Evolutionary conservation across 2,888 invertebrate species (phyloP), one percentile per base, ranked within the genome.

Genomic region (Troides oblongomaculatus): DNA sequence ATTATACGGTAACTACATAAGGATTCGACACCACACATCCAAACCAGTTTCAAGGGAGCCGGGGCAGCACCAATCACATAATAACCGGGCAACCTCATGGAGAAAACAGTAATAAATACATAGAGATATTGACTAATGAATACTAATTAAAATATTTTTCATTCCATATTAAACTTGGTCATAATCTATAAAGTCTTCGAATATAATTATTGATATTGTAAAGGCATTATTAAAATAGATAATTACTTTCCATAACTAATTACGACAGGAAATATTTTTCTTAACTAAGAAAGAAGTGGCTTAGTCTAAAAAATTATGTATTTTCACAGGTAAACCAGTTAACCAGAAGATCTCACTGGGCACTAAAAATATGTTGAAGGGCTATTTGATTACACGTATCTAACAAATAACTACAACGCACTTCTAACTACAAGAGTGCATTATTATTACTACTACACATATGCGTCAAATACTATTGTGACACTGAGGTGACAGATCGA

Each of bases 21-120:
- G 78, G 86, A 84, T 81, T 82, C 79, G 84, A 85, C 83, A 87
- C 84, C 86, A 88, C 83, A 89, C 87, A 89, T 84, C 80, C 86
- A 90, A 86, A 86, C 84, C 84, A 78, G 74, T 78, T 78, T 81
- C 79, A 79, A 81, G 87, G 84, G 82, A 75, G 82, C 81, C 84
- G 88, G 92, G 92, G 92, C 92, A 92, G 92, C 92, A 92, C 92
- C 92, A 92, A 89, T 92, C 90, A 91, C 89, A 90, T 87, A 82
- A 84, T 83, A 81, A 84, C 82, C 85, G 86, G 87, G 81, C 87
- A 84, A 87, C 89, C 90, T 90, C 91, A 88, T 89, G 88, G 86
- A 88, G 80, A 81, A 76, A 71, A 59, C 46, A 8, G 43, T 10
- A 36, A 46, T 53, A 56, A 64, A 66, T 23, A 64, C 43, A 25